These are phyloP conservation scores for Nephrotoma appendiculata DNA, from an alignment of 2,888 invertebrate species.

Conservation along the genomic window DNA sequence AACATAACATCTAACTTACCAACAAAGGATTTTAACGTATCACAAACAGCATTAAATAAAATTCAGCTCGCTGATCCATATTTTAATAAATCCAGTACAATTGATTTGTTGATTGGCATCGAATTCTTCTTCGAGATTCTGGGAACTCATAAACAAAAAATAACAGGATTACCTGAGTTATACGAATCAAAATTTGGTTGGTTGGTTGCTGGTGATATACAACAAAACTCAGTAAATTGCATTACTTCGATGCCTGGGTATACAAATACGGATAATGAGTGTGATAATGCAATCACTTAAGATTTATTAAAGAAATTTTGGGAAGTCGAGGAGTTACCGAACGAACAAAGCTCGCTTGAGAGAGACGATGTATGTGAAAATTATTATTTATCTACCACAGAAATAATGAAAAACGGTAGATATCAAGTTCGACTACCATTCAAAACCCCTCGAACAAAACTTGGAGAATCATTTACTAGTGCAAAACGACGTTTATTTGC, in stretches of 20 bases:
- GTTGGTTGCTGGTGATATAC: neutral
- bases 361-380: neutral
- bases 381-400: neutral
- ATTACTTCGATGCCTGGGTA: neutral
- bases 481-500: neutral
- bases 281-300: neutral
- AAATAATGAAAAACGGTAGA: neutral
- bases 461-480: neutral
- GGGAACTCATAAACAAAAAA: neutral
- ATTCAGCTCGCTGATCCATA: neutral
- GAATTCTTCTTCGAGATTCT: neutral
- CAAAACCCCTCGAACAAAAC: neutral
- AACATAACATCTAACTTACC: neutral
- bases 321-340: neutral
- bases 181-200: neutral
- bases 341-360: neutral
- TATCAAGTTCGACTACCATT: neutral
- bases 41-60: neutral
- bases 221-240: no score
- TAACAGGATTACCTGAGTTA: neutral
- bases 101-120: neutral
- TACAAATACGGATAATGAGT: neutral
- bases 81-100: neutral
- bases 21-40: neutral
- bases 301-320: neutral